phyloP scores from a whole-genome alignment of 2,797 vertebrate species.

The Odontamblyopus rebecca region DNA sequence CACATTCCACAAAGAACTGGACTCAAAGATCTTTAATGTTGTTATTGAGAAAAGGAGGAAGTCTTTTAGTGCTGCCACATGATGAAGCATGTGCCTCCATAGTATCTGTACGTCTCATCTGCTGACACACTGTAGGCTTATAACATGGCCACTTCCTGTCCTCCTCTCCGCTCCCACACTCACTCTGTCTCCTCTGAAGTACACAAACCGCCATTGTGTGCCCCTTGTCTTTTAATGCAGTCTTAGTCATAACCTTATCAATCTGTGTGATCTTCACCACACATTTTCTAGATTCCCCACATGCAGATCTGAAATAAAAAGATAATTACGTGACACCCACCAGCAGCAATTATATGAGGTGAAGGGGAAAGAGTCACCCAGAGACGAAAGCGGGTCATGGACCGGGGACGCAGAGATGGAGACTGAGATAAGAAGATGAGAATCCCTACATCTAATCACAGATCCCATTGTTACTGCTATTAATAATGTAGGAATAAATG shows the following conservation, averaged over 20 bases:
- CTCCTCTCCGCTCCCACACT: constrained; percentile 1
- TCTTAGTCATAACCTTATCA: constrained; percentile 75
- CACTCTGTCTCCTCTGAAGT: constrained; percentile 27
- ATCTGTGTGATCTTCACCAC: constrained; percentile 74
- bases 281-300: constrained; percentile 79
- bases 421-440: constrained; percentile 50
- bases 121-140: neutral
- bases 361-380: constrained; percentile 56
- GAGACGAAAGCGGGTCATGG: constrained; percentile 58
- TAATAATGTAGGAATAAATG: constrained; percentile 81
- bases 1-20: neutral
- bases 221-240: constrained; percentile 65
- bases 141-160: constrained; percentile 5
- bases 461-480: constrained; percentile 75
- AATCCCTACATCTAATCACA: constrained; percentile 64
- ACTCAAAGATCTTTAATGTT: neutral
- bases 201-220: constrained; percentile 69
- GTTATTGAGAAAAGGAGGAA: neutral
- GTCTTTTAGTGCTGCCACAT: constrained; percentile 3
- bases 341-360: constrained; percentile 65
- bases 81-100: constrained; percentile 7
- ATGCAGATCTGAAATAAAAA: constrained; percentile 67
- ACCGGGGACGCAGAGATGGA: constrained; percentile 42
- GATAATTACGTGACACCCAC: constrained; percentile 72
- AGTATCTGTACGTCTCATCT: constrained; percentile 2